phyloP scores from a whole-genome alignment of 2,888 invertebrate species.

The Hirudinaria manillensis region DNA sequence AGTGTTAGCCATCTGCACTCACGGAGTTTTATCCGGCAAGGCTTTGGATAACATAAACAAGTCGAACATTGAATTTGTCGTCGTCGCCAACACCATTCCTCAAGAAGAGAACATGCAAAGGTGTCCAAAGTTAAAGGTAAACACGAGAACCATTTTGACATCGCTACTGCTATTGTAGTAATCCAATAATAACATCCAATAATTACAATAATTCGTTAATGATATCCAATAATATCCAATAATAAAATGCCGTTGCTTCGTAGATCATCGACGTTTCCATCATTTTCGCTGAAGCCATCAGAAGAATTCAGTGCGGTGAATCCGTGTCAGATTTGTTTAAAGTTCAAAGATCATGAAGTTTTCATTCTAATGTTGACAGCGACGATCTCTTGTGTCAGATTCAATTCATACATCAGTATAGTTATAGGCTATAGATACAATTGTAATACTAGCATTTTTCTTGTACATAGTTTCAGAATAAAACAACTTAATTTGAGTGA shows the following conservation, averaged over 20 bases:
- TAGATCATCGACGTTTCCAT: constrained; percentile 98
- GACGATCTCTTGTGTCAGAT: no score
- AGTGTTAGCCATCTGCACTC: constrained; percentile 87
- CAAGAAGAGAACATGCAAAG: constrained; percentile 88
- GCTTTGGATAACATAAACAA: constrained; percentile 87
- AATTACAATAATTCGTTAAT: not conserved
- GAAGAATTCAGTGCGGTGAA: constrained; percentile 97
- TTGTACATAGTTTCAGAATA: no score
- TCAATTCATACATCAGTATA: no score
- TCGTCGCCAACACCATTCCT: constrained; percentile 91
- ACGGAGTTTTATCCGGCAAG: constrained; percentile 90
- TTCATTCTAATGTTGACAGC: no score
- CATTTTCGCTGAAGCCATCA: constrained; percentile 97
- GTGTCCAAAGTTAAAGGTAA: constrained; percentile 76
- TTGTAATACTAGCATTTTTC: no score
- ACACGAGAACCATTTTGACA: constrained; percentile 49
- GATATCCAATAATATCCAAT: not conserved
- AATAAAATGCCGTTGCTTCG: constrained; percentile 48
- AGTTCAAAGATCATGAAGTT: not conserved
- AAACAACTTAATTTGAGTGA: no score
- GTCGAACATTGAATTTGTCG: constrained; percentile 76
- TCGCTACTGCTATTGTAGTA: not conserved
- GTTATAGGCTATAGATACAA: no score
- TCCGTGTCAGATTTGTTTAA: constrained; percentile 71
- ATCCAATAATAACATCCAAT: no score